Conservation (phyloP, 2,797 vertebrate genomes). For the Phyllotis vaccarum region DNA sequence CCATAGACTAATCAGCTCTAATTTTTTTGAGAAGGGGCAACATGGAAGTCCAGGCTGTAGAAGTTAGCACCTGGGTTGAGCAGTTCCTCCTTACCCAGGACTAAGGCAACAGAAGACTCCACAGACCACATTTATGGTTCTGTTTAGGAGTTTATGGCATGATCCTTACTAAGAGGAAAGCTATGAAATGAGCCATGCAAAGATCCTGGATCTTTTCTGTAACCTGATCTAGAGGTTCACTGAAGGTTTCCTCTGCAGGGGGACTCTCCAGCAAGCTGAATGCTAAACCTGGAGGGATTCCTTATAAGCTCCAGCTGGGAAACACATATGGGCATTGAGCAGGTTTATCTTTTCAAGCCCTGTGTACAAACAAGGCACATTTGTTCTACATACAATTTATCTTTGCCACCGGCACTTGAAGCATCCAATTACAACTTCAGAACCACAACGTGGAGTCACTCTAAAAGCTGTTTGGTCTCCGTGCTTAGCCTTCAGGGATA, state of each 20-base stretch:
- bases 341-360: conserved; percentile 87
- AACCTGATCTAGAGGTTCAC: conserved; percentile 71
- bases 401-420: conserved; percentile 79
- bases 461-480: conserved; percentile 63
- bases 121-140: neutral
- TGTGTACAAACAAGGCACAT: conserved; percentile 87
- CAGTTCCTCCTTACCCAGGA: neutral
- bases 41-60: neutral
- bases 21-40: neutral
- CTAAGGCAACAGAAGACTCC: neutral
- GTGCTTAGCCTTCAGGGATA: neutral
- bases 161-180: conserved; percentile 10
- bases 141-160: neutral
- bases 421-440: conserved; percentile 77
- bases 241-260: conserved; percentile 69
- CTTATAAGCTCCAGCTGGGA: conserved; percentile 86
- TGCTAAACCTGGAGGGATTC: conserved; percentile 81
- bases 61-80: neutral
- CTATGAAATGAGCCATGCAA: neutral
- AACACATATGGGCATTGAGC: conserved; percentile 84
- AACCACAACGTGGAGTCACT: conserved; percentile 64
- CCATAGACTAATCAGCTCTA: neutral
- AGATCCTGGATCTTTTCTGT: conserved; percentile 33
- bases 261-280: conserved; percentile 62
- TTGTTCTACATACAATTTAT: conserved; percentile 85